These are phyloP conservation scores for Synodontis membranacea DNA, from an alignment of 2,113 vertebrate species.

Conservation along the genomic window DNA sequence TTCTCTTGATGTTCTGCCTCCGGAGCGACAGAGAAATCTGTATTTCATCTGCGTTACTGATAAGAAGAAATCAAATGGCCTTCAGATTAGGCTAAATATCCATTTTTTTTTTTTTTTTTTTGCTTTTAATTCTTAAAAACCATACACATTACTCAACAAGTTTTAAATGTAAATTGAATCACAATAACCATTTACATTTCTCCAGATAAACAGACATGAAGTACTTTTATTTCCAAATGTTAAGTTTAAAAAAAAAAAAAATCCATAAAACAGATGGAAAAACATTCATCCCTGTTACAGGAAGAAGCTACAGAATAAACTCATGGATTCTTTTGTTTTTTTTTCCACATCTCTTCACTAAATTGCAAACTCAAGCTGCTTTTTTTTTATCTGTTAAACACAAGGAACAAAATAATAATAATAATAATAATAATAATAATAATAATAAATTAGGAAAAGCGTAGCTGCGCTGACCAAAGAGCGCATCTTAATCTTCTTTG, in stretches of 20 bases:
- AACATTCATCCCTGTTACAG: slow-evolving; percentile 80
- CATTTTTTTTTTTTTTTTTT: slow-evolving; percentile 73
- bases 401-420: slow-evolving; percentile 55
- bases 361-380: slow-evolving; percentile 69
- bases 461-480: slow-evolving; percentile 51
- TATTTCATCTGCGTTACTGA: background rate
- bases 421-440: slow-evolving; percentile 47
- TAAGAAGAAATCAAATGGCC: slow-evolving; percentile 43
- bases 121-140: slow-evolving; percentile 83
- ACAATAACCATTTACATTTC: slow-evolving; percentile 83
- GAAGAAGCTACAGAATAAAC: slow-evolving; percentile 79
- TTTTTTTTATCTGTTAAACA: slow-evolving; percentile 69
- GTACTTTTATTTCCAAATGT: slow-evolving; percentile 80
- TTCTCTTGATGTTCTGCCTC: background rate
- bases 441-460: slow-evolving; percentile 58
- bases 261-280: slow-evolving; percentile 81
- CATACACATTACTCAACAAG: slow-evolving; percentile 83
- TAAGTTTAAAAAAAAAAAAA: slow-evolving; percentile 71
- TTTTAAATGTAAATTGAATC: slow-evolving; percentile 84
- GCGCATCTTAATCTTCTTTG: slow-evolving; percentile 49
- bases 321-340: slow-evolving; percentile 65
- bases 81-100: slow-evolving; percentile 77
- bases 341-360: slow-evolving; percentile 53
- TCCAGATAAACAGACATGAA: slow-evolving; percentile 83
- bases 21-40: background rate